Evolutionary conservation across 2,113 vertebrate species (phyloP), one percentile per base, ranked within the genome.

Genomic region (Caracal caracal): DNA sequence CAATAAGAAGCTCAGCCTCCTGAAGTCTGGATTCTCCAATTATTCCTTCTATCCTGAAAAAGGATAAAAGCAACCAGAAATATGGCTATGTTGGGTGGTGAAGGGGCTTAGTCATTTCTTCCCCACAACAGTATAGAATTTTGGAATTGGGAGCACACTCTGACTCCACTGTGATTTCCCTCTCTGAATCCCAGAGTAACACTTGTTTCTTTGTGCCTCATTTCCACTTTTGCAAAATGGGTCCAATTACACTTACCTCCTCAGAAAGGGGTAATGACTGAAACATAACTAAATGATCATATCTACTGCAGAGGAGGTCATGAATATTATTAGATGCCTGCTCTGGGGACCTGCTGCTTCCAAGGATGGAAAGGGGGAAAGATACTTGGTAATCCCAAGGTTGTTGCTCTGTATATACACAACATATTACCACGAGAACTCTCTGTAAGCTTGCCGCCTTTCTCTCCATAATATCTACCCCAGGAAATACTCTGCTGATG

Each of bases 161-260:
- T 33, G 28, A 43, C 15, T 85, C 2, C 12, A 49, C 35, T 49
- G n/a, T 24, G 83, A 20, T 49, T 82, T 78, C 15, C 87, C 30
- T 91, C 82, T 88, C 70, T 73, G 13, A 61, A 95, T 78, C 75
- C 84, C 66, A 71, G 37, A 85, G 15, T 56, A 40, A 35, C 40
- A 82, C 10, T 61, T 75, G 24, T 71, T 53, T 92, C 68, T 95
- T 59, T 56, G 24, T 12, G 40, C 40, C 53, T 97, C 47, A 49
- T 33, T 59, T 73, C 71, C 28, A 51, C 53, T 80, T 81, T 79
- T 86, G 4, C 80, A 79, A 96, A 95, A 94, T 79, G 61, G 78
- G 73, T 49, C 84, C 40, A 73, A 59, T 71, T 71, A 78, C 9
- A 51, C 75, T 88, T 35, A 92, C 12, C 61, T 88, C 82, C 56